phyloP scores from a whole-genome alignment of 2,797 vertebrate genomes.

The Sardinella longiceps region DNA sequence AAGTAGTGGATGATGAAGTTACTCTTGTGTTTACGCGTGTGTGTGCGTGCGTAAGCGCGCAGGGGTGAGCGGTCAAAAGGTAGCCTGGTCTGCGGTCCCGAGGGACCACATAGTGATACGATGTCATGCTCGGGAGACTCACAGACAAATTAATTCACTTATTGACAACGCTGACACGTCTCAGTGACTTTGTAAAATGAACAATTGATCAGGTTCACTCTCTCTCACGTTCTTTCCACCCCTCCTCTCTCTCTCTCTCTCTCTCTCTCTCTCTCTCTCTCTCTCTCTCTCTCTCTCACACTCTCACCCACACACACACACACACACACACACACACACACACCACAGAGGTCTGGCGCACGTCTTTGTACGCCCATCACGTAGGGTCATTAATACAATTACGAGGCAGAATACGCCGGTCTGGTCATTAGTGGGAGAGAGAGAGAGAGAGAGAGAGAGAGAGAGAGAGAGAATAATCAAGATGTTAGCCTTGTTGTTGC shows the following conservation, averaged over 20 bases:
- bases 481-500: constrained; percentile 53
- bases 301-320: constrained; percentile 35
- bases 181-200: constrained; percentile 91
- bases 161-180: constrained; percentile 87
- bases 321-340: constrained; percentile 35
- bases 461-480: constrained; percentile 66
- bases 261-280: constrained; percentile 43
- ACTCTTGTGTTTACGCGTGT: constrained; percentile 19
- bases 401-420: constrained; percentile 66
- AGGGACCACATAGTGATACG: constrained; percentile 65
- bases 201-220: constrained; percentile 85
- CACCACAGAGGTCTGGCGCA: constrained; percentile 49
- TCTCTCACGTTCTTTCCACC: not conserved
- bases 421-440: constrained; percentile 71
- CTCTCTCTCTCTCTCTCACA: constrained; percentile 27
- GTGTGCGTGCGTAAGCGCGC: constrained; percentile 20
- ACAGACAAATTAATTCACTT: constrained; percentile 85
- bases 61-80: constrained; percentile 35
- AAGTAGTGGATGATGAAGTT: constrained; percentile 10
- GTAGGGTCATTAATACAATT: constrained; percentile 87
- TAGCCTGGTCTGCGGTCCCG: constrained; percentile 64
- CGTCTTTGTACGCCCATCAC: constrained; percentile 76
- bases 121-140: constrained; percentile 75
- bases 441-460: constrained; percentile 61
- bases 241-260: constrained; percentile 64